Conservation (phyloP, 2,113 vertebrate genomes). For the Apteryx owenii region DNA sequence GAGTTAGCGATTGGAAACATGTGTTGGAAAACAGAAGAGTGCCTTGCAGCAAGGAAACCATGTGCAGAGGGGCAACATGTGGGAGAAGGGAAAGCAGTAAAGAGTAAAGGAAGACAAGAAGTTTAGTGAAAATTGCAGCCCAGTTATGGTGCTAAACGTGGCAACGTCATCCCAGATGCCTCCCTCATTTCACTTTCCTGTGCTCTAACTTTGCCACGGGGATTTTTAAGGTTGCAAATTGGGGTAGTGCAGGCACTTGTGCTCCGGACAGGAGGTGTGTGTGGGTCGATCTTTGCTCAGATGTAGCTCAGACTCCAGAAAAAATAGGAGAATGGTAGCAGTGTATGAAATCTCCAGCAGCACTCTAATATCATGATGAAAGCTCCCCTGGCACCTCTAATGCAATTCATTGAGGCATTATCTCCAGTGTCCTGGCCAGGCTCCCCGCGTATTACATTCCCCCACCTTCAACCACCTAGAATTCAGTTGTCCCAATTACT, state of each 20-base stretch:
- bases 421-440: fast-evolving
- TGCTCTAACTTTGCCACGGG: neutral
- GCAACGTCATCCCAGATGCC: neutral
- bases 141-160: fast-evolving
- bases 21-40: neutral
- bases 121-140: neutral
- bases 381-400: neutral
- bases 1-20: neutral
- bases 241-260: neutral
- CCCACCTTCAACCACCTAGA: neutral
- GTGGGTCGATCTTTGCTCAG: neutral
- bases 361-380: neutral
- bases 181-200: neutral
- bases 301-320: fast-evolving
- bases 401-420: neutral
- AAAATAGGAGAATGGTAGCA: neutral
- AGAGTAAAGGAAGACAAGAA: neutral
- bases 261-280: neutral
- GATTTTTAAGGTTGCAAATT: neutral
- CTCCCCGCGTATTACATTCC: neutral
- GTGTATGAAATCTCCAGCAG: neutral
- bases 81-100: neutral
- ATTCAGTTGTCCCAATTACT: neutral
- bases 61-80: neutral
- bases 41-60: neutral